Evolutionary conservation across 2,797 vertebrate species (phyloP).

Genomic region (Helostoma temminkii): DNA sequence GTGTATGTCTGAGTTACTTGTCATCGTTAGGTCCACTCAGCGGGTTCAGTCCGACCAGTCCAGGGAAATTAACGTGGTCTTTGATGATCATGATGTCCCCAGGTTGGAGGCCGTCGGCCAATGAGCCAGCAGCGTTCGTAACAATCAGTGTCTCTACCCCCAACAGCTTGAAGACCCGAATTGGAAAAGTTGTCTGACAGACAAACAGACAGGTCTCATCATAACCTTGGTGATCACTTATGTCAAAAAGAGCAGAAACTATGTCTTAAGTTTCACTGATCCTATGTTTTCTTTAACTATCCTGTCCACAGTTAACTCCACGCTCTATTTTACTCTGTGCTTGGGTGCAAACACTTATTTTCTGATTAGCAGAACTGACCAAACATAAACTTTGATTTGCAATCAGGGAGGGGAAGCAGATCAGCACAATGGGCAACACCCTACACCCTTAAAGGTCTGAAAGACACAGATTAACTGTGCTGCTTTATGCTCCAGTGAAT

Average conservation of each 20-base stretch:
- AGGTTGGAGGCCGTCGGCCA: constrained; percentile 81
- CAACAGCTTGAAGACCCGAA: constrained; percentile 87
- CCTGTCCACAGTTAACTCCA: too few species aligned
- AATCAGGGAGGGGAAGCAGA: too few species aligned
- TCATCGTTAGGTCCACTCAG: constrained; percentile 84
- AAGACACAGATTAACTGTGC: too few species aligned
- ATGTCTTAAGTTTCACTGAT: too few species aligned
- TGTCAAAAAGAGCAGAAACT: not conserved
- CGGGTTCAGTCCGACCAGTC: constrained; percentile 84
- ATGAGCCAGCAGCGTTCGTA: constrained; percentile 88
- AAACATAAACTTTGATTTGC: too few species aligned
- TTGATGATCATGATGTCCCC: constrained; percentile 90
- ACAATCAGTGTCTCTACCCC: constrained; percentile 87
- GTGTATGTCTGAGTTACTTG: constrained; percentile 45
- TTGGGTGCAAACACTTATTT: too few species aligned
- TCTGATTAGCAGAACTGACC: too few species aligned
- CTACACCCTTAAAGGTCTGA: too few species aligned
- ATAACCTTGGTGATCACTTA: not conserved
- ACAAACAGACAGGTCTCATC: constrained; percentile 17
- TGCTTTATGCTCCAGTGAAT: too few species aligned
- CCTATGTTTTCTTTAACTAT: too few species aligned
- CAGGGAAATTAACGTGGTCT: constrained; percentile 88
- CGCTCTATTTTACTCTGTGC: too few species aligned
- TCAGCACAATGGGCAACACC: too few species aligned
- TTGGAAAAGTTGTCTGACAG: constrained; percentile 86